A percentile compares a stretch with the other conserved stretches of the same genome.
Conservation (phyloP, 1,140 invertebrate species). For the Artemia franciscana region DNA sequence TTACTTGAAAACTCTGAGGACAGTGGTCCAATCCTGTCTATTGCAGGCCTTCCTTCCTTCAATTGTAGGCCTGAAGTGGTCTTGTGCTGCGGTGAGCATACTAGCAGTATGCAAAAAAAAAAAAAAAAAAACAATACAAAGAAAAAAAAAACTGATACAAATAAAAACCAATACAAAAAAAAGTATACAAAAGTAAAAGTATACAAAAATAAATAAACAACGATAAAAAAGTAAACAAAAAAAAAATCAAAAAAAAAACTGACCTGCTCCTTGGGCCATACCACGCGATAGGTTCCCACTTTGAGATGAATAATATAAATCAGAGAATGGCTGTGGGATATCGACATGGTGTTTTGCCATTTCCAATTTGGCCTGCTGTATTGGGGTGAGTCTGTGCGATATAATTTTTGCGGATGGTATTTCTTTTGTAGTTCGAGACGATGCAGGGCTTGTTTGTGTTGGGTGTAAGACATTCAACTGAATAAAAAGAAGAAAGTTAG, state of each 20-base stretch:
- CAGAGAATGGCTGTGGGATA: slow-evolving; percentile 23
- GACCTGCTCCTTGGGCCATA: slow-evolving; percentile 14
- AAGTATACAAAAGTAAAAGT: too few relatives aligned
- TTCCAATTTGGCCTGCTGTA: slow-evolving; percentile 33
- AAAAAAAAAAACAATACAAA: slow-evolving; percentile 3
- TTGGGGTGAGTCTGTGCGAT: slow-evolving; percentile 10
- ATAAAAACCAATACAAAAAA: slow-evolving; percentile 5
- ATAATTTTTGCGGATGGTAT: not conserved
- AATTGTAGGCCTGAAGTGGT: too few relatives aligned
- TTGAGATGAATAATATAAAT: slow-evolving; percentile 18
- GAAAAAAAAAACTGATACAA: not conserved
- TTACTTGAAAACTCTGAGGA: too few relatives aligned
- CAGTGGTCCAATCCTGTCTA: too few relatives aligned
- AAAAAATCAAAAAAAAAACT: slow-evolving; percentile 7
- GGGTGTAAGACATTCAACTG: slow-evolving; percentile 56
- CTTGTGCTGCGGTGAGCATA: too few relatives aligned
- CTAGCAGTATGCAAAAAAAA: too few relatives aligned
- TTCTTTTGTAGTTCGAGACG: not conserved
- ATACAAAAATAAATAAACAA: slow-evolving; percentile 3
- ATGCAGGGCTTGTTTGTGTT: not conserved
- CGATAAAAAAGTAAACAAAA: not conserved
- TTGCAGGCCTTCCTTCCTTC: too few relatives aligned
- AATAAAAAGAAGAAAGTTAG: slow-evolving; percentile 12
- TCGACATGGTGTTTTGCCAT: slow-evolving; percentile 31
- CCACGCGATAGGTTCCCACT: slow-evolving; percentile 15